A percentile compares a stretch with the other conserved stretches of the same genome.
Evolutionary conservation across 2,113 vertebrate species (phyloP).

Genomic region (Caranx ignobilis): DNA sequence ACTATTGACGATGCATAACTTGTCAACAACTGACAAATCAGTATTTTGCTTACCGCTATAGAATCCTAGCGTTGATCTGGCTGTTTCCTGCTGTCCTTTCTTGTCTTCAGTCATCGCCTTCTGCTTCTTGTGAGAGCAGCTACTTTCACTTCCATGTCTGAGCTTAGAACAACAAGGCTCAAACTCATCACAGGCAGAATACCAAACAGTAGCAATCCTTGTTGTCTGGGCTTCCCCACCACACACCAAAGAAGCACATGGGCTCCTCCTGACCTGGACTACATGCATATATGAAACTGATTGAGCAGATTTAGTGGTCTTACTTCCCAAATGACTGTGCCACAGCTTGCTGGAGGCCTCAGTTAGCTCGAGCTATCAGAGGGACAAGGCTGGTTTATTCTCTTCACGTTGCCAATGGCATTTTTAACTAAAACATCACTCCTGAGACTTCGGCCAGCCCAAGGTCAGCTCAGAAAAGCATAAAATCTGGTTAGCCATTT

Average conservation of each 20-base stretch:
- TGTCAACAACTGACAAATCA: background rate
- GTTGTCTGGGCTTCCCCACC: conserved; percentile 55
- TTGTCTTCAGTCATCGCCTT: conserved; percentile 21
- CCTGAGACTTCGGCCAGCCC: conserved; percentile 42
- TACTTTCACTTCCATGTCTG: conserved; percentile 81
- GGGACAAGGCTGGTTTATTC: conserved; percentile 37
- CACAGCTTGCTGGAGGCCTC: conserved; percentile 16
- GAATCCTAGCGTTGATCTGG: background rate
- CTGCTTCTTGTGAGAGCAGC: conserved; percentile 39
- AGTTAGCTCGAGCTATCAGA: conserved; percentile 24
- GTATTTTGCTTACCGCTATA: conserved; percentile 52
- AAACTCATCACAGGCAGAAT: conserved; percentile 21
- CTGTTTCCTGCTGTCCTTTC: conserved; percentile 14
- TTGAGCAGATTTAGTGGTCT: conserved; percentile 57
- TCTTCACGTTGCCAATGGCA: conserved; percentile 38
- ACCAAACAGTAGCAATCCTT: conserved; percentile 72
- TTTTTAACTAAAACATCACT: conserved; percentile 45
- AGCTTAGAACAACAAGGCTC: conserved; percentile 28
- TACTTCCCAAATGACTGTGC: conserved; percentile 26
- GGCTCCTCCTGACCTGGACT: conserved; percentile 73
- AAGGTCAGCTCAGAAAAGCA: conserved; percentile 68
- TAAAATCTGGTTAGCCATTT: conserved; percentile 78
- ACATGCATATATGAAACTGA: conserved; percentile 54
- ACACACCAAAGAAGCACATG: conserved; percentile 75
- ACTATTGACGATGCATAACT: background rate